Conservation (phyloP, 2,888 invertebrate genomes). For the Tiliacea aurago region DNA sequence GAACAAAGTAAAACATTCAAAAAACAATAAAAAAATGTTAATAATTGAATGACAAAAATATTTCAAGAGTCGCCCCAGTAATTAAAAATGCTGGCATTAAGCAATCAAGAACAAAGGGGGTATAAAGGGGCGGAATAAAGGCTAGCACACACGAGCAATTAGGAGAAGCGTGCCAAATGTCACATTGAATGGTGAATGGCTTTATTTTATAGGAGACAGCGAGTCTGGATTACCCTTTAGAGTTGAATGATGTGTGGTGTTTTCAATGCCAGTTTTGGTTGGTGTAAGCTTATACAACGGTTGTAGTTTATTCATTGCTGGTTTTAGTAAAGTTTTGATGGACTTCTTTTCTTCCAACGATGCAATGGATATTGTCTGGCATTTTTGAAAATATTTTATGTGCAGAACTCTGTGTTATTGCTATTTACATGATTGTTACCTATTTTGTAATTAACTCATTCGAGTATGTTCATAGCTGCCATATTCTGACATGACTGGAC, state of each 20-base stretch:
- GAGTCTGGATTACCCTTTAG: conserved; percentile 28
- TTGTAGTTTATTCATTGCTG: background rate
- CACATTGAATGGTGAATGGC: conserved; percentile 64
- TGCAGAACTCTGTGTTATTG: background rate
- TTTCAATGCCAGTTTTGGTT: background rate
- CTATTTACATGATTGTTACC: background rate
- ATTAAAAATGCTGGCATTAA: conserved; percentile 75
- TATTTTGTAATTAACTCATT: background rate
- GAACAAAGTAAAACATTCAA: conserved; percentile 11
- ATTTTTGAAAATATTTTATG: no score
- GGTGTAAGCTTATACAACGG: background rate
- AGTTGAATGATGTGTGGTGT: conserved; percentile 10
- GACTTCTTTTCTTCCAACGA: background rate
- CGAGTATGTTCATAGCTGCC: background rate
- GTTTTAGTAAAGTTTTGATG: background rate
- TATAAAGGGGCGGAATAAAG: conserved; percentile 73
- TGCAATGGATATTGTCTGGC: background rate
- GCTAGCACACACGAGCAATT: conserved; percentile 82
- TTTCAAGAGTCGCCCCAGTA: conserved; percentile 59
- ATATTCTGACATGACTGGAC: background rate
- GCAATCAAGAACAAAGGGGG: conserved; percentile 79
- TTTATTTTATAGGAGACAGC: conserved; percentile 61
- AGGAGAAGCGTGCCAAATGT: conserved; percentile 84
- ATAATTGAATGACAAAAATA: conserved; percentile 72
- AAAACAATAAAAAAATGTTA: conserved; percentile 47